phyloP scores from a whole-genome alignment of 2,888 invertebrate genomes.

The Caenorhabditis afra region DNA sequence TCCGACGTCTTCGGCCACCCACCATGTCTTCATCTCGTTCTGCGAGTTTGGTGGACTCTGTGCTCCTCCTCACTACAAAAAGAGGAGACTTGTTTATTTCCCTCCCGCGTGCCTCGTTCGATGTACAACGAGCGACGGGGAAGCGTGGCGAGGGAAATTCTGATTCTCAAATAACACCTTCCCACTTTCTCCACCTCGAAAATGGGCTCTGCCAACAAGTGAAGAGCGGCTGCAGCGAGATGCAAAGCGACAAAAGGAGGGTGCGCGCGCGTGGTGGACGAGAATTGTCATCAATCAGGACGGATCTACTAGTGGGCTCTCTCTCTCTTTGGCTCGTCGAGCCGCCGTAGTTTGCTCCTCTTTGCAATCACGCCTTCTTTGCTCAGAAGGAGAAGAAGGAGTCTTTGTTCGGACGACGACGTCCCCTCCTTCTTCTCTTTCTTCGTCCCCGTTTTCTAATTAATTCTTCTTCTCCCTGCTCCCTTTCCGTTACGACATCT shows the following conservation, averaged over 20 bases:
- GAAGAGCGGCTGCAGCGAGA: not conserved
- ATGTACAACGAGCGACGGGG: not conserved
- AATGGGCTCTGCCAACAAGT: not conserved
- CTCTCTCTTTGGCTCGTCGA: not conserved
- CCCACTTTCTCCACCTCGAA: not conserved
- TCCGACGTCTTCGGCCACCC: constrained; percentile 25
- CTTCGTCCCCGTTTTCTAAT: constrained; percentile 32
- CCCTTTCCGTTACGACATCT: constrained; percentile 13
- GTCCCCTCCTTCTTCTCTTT: constrained; percentile 8
- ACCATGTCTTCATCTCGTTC: constrained; percentile 15
- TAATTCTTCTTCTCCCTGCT: constrained; percentile 29
- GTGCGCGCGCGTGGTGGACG: constrained; percentile 9
- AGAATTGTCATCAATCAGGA: constrained; percentile 43
- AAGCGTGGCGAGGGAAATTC: no score
- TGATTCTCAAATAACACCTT: not conserved
- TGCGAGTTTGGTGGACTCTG: constrained; percentile 24
- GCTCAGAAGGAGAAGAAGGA: constrained; percentile 15
- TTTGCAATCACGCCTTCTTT: constrained; percentile 32
- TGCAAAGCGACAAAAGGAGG: not conserved
- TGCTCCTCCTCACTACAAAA: constrained; percentile 3
- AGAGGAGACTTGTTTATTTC: constrained; percentile 4
- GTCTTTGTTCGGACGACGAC: constrained; percentile 24
- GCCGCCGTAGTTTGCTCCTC: constrained; percentile 8
- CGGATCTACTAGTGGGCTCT: constrained; percentile 46
- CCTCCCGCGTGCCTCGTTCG: constrained; percentile 1